phyloP scores from a whole-genome alignment of 2,113 vertebrate genomes.

The Geococcyx californianus region DNA sequence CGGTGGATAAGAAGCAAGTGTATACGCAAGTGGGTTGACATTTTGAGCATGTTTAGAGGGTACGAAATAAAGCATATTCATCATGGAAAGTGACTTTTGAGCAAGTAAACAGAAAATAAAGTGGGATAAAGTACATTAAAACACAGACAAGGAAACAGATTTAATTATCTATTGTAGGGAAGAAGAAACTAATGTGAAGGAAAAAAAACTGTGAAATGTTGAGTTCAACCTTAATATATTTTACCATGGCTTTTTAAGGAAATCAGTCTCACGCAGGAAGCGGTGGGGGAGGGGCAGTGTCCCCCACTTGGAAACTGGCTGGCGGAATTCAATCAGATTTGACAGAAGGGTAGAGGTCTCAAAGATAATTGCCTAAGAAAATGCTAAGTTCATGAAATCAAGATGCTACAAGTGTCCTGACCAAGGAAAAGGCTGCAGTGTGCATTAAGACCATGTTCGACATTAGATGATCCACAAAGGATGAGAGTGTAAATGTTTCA shows the following conservation, averaged over 20 bases:
- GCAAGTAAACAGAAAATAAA: neutral
- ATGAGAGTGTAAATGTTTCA: neutral
- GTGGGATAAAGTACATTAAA: neutral
- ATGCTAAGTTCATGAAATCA: neutral
- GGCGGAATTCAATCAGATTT: neutral
- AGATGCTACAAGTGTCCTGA: neutral
- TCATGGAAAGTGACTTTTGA: neutral
- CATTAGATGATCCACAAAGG: neutral
- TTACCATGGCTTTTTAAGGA: neutral
- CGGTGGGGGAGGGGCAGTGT: fast-evolving
- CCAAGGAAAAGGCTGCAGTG: neutral
- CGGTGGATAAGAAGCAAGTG: neutral
- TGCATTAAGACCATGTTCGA: neutral
- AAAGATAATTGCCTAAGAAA: neutral
- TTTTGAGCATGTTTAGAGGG: neutral
- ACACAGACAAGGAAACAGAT: neutral
- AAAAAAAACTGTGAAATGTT: neutral
- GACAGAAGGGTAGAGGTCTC: neutral
- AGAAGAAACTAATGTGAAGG: neutral
- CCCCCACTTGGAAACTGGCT: neutral
- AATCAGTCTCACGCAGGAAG: neutral
- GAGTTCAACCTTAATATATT: neutral
- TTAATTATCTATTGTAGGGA: neutral
- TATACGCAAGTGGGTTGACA: neutral
- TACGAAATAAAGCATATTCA: neutral